A percentile compares a stretch with the other conserved stretches of the same genome.
Conservation (phyloP, 2,113 vertebrate species). For the Neoarius graeffei region DNA sequence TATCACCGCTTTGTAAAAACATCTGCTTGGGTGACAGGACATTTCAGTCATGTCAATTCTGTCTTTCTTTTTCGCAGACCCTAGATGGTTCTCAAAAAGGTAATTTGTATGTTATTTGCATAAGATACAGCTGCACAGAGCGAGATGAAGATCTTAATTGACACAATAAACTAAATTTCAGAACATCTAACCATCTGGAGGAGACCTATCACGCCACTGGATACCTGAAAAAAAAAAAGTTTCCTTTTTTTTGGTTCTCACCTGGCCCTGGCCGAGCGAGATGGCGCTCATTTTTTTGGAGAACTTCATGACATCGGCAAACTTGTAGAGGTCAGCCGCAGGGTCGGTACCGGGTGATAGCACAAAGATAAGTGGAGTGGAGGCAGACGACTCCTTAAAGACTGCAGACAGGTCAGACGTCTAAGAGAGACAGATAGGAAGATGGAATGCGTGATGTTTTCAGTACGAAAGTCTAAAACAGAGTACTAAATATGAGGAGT, state of each 20-base stretch:
- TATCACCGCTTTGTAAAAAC: slow-evolving; percentile 9
- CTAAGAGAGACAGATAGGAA: slow-evolving; percentile 63
- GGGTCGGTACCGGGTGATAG: slow-evolving; percentile 88
- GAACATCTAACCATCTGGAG: background rate
- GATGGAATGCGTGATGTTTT: background rate
- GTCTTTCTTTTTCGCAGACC: background rate
- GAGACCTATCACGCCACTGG: background rate
- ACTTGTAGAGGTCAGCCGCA: slow-evolving; percentile 86
- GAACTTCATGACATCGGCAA: slow-evolving; percentile 90
- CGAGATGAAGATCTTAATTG: background rate
- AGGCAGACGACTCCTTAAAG: slow-evolving; percentile 81
- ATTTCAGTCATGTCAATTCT: background rate
- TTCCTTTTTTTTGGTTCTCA: slow-evolving; percentile 55
- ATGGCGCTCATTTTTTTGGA: slow-evolving; percentile 85
- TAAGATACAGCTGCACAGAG: background rate
- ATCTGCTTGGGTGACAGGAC: background rate
- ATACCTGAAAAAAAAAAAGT: background rate
- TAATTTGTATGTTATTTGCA: background rate
- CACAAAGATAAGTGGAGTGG: slow-evolving; percentile 83
- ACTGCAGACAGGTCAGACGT: slow-evolving; percentile 79
- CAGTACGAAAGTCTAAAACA: background rate
- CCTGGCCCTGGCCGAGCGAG: slow-evolving; percentile 91
- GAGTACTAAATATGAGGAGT: background rate
- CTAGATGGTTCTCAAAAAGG: background rate
- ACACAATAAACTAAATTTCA: background rate